Conservation (phyloP, 1,140 invertebrate genomes). For the Drosophila micromelanica region DNA sequence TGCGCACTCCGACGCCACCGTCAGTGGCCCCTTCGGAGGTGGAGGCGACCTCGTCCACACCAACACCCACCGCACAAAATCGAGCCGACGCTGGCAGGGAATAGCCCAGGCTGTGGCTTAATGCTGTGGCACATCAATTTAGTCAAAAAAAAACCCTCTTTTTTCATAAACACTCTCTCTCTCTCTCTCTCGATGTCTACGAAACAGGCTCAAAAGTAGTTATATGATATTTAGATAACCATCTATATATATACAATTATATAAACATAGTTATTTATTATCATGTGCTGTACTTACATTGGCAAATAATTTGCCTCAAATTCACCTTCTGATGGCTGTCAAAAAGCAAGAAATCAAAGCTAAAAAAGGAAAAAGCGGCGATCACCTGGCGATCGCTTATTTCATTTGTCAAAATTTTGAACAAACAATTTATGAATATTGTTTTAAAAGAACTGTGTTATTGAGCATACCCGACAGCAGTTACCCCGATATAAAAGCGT, state of each 20-base stretch:
- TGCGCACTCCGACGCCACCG: constrained; percentile 75
- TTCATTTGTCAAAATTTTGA: constrained; percentile 38
- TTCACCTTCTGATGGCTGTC: constrained; percentile 66
- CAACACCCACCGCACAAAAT: constrained; percentile 57
- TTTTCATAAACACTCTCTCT: constrained; percentile 32
- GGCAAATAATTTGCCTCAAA: constrained; percentile 57
- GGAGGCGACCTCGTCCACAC: constrained; percentile 25
- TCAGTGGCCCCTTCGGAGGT: background rate
- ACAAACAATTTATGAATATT: constrained; percentile 64
- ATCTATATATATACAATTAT: constrained; percentile 46
- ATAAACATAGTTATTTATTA: constrained; percentile 41
- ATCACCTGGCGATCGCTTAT: constrained; percentile 64
- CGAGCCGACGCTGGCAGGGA: constrained; percentile 46
- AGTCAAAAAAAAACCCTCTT: constrained; percentile 37
- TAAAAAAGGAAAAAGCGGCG: constrained; percentile 7
- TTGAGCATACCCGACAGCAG: constrained; percentile 13
- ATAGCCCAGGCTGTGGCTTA: constrained; percentile 61
- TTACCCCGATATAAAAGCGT: constrained; percentile 21
- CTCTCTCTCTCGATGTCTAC: constrained; percentile 60
- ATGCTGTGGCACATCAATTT: constrained; percentile 35
- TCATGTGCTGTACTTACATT: constrained; percentile 69
- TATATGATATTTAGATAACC: constrained; percentile 58
- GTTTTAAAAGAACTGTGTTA: constrained; percentile 43
- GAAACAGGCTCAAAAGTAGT: constrained; percentile 69
- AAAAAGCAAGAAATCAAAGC: constrained; percentile 70